These are phyloP conservation scores for Lutraria lutraria DNA, from an alignment of 2,888 invertebrate genomes.

Conservation along the genomic window DNA sequence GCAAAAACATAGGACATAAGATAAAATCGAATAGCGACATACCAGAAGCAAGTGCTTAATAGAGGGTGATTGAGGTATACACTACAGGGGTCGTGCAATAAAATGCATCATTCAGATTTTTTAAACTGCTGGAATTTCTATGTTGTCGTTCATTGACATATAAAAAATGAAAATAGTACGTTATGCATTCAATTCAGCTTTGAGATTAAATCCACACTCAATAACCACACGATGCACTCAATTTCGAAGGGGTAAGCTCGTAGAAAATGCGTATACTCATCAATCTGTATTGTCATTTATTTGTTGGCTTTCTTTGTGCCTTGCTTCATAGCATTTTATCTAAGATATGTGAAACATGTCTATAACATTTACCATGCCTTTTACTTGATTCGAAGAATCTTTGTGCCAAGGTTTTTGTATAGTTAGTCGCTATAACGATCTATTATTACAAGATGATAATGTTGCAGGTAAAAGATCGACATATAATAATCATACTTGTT, in stretches of 20 bases:
- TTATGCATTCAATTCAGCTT: background rate
- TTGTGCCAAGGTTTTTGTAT: background rate
- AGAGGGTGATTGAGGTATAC: background rate
- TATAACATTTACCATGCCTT: background rate
- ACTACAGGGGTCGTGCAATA: background rate
- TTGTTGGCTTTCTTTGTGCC: background rate
- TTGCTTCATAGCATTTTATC: background rate
- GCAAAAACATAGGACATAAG: background rate
- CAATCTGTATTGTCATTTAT: background rate
- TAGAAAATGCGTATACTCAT: background rate
- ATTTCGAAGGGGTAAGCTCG: background rate
- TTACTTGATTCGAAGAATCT: constrained; percentile 5
- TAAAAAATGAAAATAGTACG: background rate
- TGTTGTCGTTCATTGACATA: background rate
- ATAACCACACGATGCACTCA: background rate
- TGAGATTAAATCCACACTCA: constrained; percentile 10
- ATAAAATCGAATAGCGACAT: background rate
- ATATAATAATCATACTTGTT: background rate
- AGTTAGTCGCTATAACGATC: background rate
- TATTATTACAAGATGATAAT: background rate
- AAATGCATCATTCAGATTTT: background rate
- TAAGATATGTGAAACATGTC: background rate
- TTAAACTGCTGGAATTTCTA: background rate
- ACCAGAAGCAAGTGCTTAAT: background rate
- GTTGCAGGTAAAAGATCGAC: background rate